Percentiles rank a stretch among this genome's conserved stretches.
Evolutionary conservation across 2,797 vertebrate genomes (phyloP).

Genomic region (Paguma larvata): DNA sequence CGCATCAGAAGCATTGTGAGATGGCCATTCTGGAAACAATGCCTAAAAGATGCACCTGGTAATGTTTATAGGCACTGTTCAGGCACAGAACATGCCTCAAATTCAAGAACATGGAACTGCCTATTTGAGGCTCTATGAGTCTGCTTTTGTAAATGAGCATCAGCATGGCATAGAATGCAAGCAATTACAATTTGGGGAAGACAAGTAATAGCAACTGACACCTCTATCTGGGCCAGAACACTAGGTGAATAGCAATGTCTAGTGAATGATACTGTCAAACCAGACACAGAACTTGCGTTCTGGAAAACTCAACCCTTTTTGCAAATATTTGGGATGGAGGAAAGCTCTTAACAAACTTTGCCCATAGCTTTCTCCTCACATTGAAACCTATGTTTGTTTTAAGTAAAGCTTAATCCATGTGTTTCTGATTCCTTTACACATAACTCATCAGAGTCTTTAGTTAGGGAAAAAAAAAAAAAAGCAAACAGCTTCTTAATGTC

Average conservation of each 20-base stretch:
- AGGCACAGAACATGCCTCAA: background rate
- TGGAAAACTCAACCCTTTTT: constrained; percentile 49
- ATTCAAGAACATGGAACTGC: background rate
- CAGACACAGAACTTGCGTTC: constrained; percentile 12
- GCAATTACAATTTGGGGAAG: background rate
- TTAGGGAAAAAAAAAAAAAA: background rate
- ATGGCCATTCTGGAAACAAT: constrained; percentile 27
- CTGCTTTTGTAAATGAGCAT: background rate
- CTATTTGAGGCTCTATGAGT: background rate
- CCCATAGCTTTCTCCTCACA: constrained; percentile 54
- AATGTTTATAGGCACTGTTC: background rate
- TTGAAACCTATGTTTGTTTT: constrained; percentile 81
- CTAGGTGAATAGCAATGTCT: constrained; percentile 44
- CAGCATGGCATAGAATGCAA: background rate
- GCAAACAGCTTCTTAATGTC: constrained; percentile 20
- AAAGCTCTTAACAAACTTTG: constrained; percentile 51
- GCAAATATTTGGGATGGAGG: constrained; percentile 75
- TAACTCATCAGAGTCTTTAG: constrained; percentile 70
- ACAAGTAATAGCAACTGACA: background rate
- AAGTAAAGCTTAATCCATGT: constrained; percentile 82
- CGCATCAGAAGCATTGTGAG: background rate
- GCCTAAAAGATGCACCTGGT: constrained; percentile 11
- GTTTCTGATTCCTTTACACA: constrained; percentile 79
- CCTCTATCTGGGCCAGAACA: background rate
- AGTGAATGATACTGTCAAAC: constrained; percentile 20